Base-by-base conservation (phyloP, 2,797 vertebrate species). In the Acipenser ruthenus region DNA sequence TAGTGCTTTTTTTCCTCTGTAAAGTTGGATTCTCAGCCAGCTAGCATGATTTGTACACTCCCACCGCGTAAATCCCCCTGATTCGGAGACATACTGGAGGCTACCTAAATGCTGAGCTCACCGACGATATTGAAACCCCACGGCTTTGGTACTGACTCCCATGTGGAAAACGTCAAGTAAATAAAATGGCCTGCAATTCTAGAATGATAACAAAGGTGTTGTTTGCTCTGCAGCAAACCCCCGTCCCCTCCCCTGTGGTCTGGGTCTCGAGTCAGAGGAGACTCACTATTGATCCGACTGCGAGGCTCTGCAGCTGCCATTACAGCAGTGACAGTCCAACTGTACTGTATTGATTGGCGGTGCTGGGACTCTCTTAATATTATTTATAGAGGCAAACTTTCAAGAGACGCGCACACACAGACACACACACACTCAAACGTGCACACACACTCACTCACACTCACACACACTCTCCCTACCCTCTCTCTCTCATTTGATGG, bases 261-360 rank as follows among this genome's bases (percentile, higher is more conserved):
- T 81, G 80, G 75, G 78, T 82, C 80, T 81, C 4, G 84, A 85
- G 84, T 76, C 83, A 68, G 81, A 86, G 82, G 85, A 86, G 81
- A 82, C 82, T 82, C 47, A 76, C 73, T 92, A 95, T 95, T 89
- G 95, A 97, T 94, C 89, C 70, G 63, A 77, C 83, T 79, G 79
- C 76, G 85, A 79, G 86, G 87, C 88, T 87, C 86, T 84, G 85
- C 84, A 86, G 86, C 84, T 88, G 86, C 86, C 86, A 89, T 88
- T 90, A 86, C 89, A 89, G 88, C 86, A 78, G 83, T 84, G 85
- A 92, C 89, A 89, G 91, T 91, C 88, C 91, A 93, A 94, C 93
- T 93, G 87, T 90, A 90, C 78, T 65, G 74, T 88, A 93, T 93
- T 84, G 93, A 94, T 91, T 83, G 80, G 76, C 83, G 84, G 86